phyloP scores from a whole-genome alignment of 2,888 invertebrate species.

The Platycheirus albimanus region DNA sequence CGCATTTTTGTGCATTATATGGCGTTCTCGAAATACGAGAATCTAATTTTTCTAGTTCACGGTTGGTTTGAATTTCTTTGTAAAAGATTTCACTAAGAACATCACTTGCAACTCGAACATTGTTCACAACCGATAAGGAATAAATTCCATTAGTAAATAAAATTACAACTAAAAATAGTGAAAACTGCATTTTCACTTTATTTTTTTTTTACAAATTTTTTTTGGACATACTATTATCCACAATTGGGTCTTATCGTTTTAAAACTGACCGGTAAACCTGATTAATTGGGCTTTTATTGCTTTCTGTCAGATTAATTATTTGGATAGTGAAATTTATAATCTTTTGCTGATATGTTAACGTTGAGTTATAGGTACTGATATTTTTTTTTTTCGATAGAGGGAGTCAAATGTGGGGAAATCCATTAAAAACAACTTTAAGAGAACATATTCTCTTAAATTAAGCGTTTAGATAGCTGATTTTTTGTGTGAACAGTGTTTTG shows the following conservation, averaged over 20 bases:
- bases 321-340: constrained; percentile 21
- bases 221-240: neutral
- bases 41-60: neutral
- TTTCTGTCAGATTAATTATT: constrained; percentile 2
- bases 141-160: constrained; percentile 3
- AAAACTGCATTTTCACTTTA: constrained; percentile 10
- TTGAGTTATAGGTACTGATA: neutral
- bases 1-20: constrained; percentile 17
- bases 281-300: constrained; percentile 17
- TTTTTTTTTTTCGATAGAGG: neutral
- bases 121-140: constrained; percentile 23
- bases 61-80: constrained; percentile 6
- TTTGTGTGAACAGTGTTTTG: neutral
- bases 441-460: neutral
- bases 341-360: constrained; percentile 26
- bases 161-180: constrained; percentile 9
- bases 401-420: neutral
- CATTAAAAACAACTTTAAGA: neutral
- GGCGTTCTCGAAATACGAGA: neutral
- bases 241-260: neutral
- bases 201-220: neutral
- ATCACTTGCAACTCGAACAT: constrained; percentile 26
- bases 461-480: neutral
- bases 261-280: neutral
- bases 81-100: constrained; percentile 28